Conservation (phyloP, 1,140 invertebrate species). For the Diorhabda elongata region DNA sequence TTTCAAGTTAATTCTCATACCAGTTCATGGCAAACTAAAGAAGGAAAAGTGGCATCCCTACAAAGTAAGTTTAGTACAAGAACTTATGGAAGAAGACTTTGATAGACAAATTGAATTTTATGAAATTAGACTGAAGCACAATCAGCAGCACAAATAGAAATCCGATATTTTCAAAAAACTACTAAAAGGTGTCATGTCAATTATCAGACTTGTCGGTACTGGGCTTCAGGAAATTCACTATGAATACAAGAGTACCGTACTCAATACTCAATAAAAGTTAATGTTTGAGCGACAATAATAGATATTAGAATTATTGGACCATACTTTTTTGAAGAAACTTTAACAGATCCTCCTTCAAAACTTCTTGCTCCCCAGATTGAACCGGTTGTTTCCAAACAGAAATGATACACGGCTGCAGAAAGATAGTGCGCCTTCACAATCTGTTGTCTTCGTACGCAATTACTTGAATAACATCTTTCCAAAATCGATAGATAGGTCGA, state of each 20-base stretch:
- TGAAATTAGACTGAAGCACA: neutral
- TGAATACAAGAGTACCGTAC: neutral
- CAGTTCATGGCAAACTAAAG: neutral
- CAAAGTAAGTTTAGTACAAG: neutral
- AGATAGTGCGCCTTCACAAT: no score
- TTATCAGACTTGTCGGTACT: neutral
- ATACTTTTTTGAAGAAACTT: neutral
- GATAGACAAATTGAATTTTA: no score
- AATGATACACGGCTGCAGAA: no score
- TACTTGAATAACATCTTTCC: no score
- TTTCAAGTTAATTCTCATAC: conserved; percentile 4
- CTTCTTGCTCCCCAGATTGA: no score
- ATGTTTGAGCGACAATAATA: neutral
- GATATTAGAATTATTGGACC: neutral
- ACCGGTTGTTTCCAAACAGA: no score
- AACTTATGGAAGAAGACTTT: neutral
- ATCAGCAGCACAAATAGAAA: neutral
- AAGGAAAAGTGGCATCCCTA: conserved; percentile 11
- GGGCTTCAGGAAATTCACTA: neutral
- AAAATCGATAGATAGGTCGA: no score
- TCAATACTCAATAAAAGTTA: neutral
- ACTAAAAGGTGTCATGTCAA: neutral
- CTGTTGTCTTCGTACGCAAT: no score
- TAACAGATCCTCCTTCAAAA: neutral
- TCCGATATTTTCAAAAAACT: neutral